Base-by-base conservation (phyloP, 2,113 vertebrate genomes). In the Colaptes auratus region DNA sequence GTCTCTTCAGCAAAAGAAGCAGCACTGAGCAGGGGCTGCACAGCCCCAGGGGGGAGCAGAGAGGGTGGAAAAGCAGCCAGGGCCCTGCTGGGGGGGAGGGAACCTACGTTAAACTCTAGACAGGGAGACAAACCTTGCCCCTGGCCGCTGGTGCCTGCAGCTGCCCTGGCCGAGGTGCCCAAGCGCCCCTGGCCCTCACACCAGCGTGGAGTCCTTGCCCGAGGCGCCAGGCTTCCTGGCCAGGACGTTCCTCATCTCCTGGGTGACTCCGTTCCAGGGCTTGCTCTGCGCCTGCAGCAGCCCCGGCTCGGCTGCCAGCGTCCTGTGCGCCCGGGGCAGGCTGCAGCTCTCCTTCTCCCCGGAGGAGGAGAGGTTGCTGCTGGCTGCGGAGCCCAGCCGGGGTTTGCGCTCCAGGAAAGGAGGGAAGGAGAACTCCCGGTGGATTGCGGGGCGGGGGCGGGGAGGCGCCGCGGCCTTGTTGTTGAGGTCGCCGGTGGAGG, bases 191-290 rank as follows among this genome's bases (percentile, higher is more conserved):
- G 13, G 35, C 36, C 3, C 61, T 99, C 97, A 99, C 88, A 99
- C 99, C 46, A 99, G 97, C 1, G 99, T 99, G 0, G 99, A 99
- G 83, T 99, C 98, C 96, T 99, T 99, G 59, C 98, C 97, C 0
- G 96, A 90, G 46, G 96, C 93, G 10, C 94, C 93, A 0, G 97
- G 87, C 94, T 98, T 98, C 3, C 97, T 97, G 1, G 98, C 94
- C 63, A 98, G 95, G 61, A 98, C 96, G 1, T 98, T 97, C 95
- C 96, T 98, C 98, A 98, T 99, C 90, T 99, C 99, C 9, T 97
- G 97, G 14, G 98, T 96, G 81, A 98, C 93, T 2, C 98, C 97
- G 2, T 98, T 98, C 99, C 99, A 99, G 59, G 96, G 98, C 72
- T 97, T 97, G 42, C 94, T 61, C 76, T 97, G 98, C 0, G 88